Conservation (phyloP, 2,797 vertebrate species). For the Sebastes hubbsi region DNA sequence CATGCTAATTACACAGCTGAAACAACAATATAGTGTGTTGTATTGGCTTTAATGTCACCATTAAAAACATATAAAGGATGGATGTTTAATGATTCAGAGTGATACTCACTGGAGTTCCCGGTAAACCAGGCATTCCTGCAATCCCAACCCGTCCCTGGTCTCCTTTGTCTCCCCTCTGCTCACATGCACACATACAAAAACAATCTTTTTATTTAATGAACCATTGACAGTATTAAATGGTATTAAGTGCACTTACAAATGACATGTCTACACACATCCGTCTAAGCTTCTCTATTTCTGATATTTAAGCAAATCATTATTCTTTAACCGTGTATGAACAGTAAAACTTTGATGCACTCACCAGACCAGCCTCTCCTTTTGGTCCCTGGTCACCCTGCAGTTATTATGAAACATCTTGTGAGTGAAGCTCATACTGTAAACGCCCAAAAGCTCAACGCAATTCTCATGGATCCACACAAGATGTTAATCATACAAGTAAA, state of each 20-base stretch:
- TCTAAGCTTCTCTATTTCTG: not conserved
- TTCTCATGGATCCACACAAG: not conserved
- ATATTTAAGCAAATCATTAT: not conserved
- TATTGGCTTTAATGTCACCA: not conserved
- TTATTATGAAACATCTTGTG: slow-evolving; percentile 7
- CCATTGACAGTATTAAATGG: not conserved
- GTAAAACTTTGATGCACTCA: slow-evolving; percentile 57
- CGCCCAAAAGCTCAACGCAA: not conserved
- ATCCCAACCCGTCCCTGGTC: slow-evolving; percentile 82
- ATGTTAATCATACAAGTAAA: not conserved
- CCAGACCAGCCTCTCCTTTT: slow-evolving; percentile 78
- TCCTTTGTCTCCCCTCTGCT: slow-evolving; percentile 80
- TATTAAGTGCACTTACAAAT: not conserved
- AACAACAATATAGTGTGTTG: not conserved
- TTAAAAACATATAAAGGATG: not conserved
- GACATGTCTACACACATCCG: not conserved
- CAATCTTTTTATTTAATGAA: not conserved
- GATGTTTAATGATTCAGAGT: not conserved
- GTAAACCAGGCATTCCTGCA: slow-evolving; percentile 84
- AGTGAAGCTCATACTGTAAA: not conserved
- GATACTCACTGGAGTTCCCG: slow-evolving; percentile 83
- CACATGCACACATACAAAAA: slow-evolving; percentile 16
- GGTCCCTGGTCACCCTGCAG: slow-evolving; percentile 81
- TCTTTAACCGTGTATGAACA: not conserved
- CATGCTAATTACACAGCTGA: not conserved